Evolutionary conservation across 2,888 invertebrate genomes (phyloP), one percentile per base, ranked within the genome.

Genomic region (Andrena bicolor): DNA sequence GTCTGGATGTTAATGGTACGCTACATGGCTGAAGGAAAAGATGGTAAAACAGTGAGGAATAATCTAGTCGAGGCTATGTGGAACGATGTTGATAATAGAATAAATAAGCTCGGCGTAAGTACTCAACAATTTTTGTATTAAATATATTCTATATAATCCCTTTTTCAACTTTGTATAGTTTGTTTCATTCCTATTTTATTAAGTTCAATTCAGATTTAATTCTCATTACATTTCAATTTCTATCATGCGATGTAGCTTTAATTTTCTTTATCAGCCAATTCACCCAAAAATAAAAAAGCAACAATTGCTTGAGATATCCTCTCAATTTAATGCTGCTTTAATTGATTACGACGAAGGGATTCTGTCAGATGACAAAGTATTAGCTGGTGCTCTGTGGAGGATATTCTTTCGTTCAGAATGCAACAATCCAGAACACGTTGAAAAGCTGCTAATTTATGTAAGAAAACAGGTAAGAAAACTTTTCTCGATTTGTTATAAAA

Each of bases 291-390:
- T 95, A 84, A 95, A 96, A 30, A 95, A 95, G 76, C 94, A 95
- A 76, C 96, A 97, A 93, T 94, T 97, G 0, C 89, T 95, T 48
- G 95, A 96, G 73, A 93, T 98, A 28, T 96, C 96, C 0, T 96
- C 97, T 87, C 97, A 98, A 91, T 97, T 98, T 92, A 97, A 97
- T 94, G 98, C 98, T 0, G 96, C 97, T 6, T 92, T 98, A 16
- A 96, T 98, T 79, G 96, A 96, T 0, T 98, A 98, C 91, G 98
- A 99, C 93, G 98, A 98, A 95, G 98, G 98, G 2, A 93, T 98
- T 20, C 94, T 96, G 88, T 95, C 95, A 16, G 96, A 97, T 91
- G 99, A 99, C 92, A 96, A 95, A 89, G 94, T 96, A 6, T 93
- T 99, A 84, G 98, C 98, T 41, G 96, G 96, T 28, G 97, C 98